A percentile compares a stretch with the other conserved stretches of the same genome.
These are phyloP conservation scores for Centropus bengalensis DNA, from an alignment of 2,113 vertebrate species.

Conservation along the genomic window DNA sequence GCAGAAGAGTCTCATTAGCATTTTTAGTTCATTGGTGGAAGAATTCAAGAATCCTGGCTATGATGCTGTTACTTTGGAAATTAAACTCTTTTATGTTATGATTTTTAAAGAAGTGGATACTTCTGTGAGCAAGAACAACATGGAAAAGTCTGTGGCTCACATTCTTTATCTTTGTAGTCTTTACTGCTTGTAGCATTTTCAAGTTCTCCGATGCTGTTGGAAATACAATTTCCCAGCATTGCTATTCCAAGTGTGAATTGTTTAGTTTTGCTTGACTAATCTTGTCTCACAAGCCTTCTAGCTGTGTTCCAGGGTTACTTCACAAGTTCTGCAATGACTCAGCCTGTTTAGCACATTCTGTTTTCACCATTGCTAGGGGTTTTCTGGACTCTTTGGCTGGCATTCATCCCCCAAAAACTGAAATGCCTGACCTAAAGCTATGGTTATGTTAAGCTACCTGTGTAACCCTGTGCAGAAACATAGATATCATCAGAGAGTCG, in stretches of 20 bases:
- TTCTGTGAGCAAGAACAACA: background rate
- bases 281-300: background rate
- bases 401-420: background rate
- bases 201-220: background rate
- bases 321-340: background rate
- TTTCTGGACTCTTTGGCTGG: background rate
- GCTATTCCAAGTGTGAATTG: background rate
- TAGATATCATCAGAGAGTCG: background rate
- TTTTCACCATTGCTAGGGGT: background rate
- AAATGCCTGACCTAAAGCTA: background rate
- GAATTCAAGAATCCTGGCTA: background rate
- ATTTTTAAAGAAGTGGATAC: background rate
- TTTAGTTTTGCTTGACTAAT: conserved; percentile 12
- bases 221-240: background rate
- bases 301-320: background rate
- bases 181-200: background rate
- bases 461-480: background rate
- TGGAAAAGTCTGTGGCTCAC: background rate
- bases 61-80: background rate
- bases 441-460: background rate
- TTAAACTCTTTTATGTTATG: background rate
- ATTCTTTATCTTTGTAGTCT: background rate
- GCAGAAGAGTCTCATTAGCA: background rate
- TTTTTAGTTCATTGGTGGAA: background rate
- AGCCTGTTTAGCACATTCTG: background rate